Conservation (phyloP, 2,113 vertebrate species). For the Rhizomys pruinosus region DNA sequence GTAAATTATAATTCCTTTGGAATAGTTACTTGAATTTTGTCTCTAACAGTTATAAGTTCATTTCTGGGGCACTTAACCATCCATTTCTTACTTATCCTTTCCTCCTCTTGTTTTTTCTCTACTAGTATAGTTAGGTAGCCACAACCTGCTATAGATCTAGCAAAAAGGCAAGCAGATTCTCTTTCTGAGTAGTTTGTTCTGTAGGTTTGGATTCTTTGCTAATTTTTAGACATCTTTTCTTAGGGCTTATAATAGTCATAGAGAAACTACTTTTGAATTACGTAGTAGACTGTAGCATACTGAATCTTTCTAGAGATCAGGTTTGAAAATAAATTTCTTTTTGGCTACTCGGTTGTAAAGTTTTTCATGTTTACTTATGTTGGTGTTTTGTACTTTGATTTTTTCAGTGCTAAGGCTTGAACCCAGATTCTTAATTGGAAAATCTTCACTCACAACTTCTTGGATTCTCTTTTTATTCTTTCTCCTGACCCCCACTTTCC, state of each 20-base stretch:
- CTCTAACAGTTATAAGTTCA: too few relatives aligned
- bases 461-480: not conserved
- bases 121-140: not conserved
- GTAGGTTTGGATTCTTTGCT: conserved; percentile 15
- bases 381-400: not conserved
- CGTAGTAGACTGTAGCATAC: not conserved
- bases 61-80: not conserved
- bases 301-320: not conserved
- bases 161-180: conserved; percentile 12
- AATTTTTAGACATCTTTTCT: conserved; percentile 20
- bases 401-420: not conserved
- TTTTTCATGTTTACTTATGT: not conserved
- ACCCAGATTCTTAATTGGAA: not conserved
- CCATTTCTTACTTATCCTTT: not conserved
- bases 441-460: not conserved
- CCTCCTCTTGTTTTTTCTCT: not conserved
- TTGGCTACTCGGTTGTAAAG: conserved; percentile 23
- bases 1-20: not conserved
- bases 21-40: not conserved
- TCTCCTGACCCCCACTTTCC: not conserved
- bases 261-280: conserved; percentile 12
- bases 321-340: conserved; percentile 38
- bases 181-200: not conserved
- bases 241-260: not conserved
- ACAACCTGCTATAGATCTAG: not conserved